Conservation (phyloP, 2,888 invertebrate species). For the Brenthis ino region DNA sequence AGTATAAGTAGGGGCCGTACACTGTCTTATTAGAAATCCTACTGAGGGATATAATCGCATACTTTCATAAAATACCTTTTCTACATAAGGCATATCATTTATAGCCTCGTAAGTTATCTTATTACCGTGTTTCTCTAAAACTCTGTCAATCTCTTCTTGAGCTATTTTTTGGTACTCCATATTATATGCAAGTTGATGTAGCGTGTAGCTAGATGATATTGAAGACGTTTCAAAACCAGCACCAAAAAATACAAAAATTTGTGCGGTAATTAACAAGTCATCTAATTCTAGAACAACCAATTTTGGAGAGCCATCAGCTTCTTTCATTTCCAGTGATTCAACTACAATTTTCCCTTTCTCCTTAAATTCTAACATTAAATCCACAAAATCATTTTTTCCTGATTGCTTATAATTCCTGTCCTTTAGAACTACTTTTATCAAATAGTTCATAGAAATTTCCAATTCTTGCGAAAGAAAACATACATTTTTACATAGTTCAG, state of each 20-base stretch:
- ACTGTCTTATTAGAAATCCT: constrained; percentile 63
- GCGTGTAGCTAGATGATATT: constrained; percentile 70
- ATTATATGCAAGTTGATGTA: constrained; percentile 74
- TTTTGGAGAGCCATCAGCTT: constrained; percentile 60
- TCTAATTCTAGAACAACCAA: constrained; percentile 60
- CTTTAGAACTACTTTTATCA: constrained; percentile 58
- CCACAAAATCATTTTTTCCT: constrained; percentile 71
- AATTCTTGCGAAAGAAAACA: constrained; percentile 58
- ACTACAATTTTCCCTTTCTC: constrained; percentile 64
- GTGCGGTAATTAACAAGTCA: constrained; percentile 64
- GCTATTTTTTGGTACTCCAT: constrained; percentile 70
- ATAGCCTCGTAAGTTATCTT: constrained; percentile 68
- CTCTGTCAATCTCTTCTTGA: constrained; percentile 68
- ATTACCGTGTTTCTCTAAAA: constrained; percentile 59
- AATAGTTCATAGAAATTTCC: constrained; percentile 55
- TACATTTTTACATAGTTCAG: constrained; percentile 61
- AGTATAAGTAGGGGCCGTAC: constrained; percentile 64
- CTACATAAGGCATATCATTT: constrained; percentile 68
- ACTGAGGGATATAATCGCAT: constrained; percentile 73
- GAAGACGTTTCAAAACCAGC: constrained; percentile 81
- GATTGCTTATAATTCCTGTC: constrained; percentile 61
- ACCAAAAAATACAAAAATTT: constrained; percentile 73
- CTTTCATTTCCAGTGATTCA: constrained; percentile 63
- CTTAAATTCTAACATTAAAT: constrained; percentile 64
- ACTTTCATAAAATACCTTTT: constrained; percentile 69